Evolutionary conservation across 1,140 invertebrate species (phyloP), one percentile per base, ranked within the genome.

Genomic region (Drosophila lowei): DNA sequence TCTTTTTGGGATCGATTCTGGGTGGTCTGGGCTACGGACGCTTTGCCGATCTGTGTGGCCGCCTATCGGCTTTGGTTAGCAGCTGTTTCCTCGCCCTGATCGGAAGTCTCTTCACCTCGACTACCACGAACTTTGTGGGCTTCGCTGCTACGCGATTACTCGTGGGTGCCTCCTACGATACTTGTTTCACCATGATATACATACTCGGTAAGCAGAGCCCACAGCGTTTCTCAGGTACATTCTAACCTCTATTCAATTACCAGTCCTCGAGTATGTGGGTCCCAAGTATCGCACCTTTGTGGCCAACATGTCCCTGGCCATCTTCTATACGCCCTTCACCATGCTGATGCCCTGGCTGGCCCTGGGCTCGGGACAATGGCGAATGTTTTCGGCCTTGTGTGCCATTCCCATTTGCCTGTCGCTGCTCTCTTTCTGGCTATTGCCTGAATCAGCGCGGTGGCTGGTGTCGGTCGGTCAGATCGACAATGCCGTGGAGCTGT

Each of bases 101-200:
- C 0, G 96, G 95, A 0, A 96, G 96, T 0, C 80, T 96, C 0
- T 94, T 94, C 1, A 96, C 96, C 0, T 93, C 94, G 0, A 93
- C 95, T 73, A 92, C 94, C 42, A 76, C 91, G 1, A 93, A 92
- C 6, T 97, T 97, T 81, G 93, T 93, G 91, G 91, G 93, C 1
- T 97, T 97, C 75, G 93, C 94, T 0, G 50, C 95, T 0, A 96
- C 94, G 75, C 92, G 96, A 15, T 97, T 97, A 90, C 90, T 97
- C 9, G 94, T 96, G 0, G 96, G 96, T 7, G 93, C 97, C 65
- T 95, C 96, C 2, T 97, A 96, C 86, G 96, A 97, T 89, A 97
- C 97, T 80, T 96, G 96, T 84, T 97, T 97, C 89, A 97, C 96
- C 11, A 97, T 97, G 96, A 97, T 97, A 94, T 97, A 97, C 72